Conservation (phyloP, 2,113 vertebrate species). For the Laticauda laticaudata region DNA sequence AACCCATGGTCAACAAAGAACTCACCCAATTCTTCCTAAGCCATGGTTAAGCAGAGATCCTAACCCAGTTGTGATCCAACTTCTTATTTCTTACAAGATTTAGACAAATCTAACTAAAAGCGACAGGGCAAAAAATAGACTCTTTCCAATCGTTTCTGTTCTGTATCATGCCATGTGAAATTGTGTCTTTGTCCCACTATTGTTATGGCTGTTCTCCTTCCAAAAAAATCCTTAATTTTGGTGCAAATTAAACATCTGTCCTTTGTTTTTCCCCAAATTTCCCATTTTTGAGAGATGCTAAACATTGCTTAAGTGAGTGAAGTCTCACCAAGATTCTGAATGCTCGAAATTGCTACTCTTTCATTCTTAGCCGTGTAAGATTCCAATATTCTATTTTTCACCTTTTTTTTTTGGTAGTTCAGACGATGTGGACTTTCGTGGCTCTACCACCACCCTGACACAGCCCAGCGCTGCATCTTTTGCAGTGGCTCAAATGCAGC, state of each 20-base stretch:
- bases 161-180: background rate
- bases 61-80: background rate
- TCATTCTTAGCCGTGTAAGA: background rate
- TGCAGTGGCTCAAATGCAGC: constrained; percentile 78
- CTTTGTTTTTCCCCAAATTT: background rate
- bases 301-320: background rate
- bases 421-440: constrained; percentile 90
- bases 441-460: constrained; percentile 89
- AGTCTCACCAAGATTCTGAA: background rate
- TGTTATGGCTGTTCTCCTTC: background rate
- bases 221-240: background rate
- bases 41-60: no score
- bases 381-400: background rate
- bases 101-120: background rate
- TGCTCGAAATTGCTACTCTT: background rate
- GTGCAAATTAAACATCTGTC: background rate
- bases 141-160: background rate
- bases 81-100: background rate
- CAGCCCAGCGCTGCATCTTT: constrained; percentile 79
- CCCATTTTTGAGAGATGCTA: background rate
- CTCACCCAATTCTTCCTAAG: background rate
- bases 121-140: background rate
- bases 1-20: no score
- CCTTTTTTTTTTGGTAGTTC: constrained; percentile 74
- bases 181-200: background rate